Conservation (phyloP, 30 jellyfish, hydroid and myxozoan species). For the Rhopilema esculentum region DNA sequence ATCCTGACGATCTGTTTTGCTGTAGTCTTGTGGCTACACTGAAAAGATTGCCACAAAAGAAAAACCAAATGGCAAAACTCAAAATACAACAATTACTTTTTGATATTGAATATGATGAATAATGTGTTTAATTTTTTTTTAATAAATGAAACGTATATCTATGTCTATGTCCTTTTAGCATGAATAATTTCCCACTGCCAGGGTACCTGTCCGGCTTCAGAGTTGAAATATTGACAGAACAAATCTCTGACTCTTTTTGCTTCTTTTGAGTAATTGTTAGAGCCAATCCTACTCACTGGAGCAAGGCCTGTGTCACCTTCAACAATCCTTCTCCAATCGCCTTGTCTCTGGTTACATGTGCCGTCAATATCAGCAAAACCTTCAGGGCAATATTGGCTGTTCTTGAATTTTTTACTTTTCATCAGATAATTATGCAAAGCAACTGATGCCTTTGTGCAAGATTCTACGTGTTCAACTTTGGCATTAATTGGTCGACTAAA, state of each 20-base stretch:
- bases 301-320: constrained; percentile 9
- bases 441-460: constrained; percentile 1
- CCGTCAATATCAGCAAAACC: constrained; percentile 10
- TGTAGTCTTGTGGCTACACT: constrained; percentile 6
- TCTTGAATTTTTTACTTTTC: not conserved
- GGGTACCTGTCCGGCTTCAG: not conserved
- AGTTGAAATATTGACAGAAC: not conserved
- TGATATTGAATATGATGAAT: constrained; percentile 19
- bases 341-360: not conserved
- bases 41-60: constrained; percentile 1
- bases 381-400: constrained; percentile 13
- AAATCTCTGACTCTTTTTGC: constrained; percentile 1
- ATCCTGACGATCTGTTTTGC: constrained; percentile 7
- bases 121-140: not conserved
- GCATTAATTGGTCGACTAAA: constrained; percentile 14
- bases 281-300: not conserved
- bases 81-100: constrained; percentile 22
- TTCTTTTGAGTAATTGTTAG: not conserved
- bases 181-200: constrained; percentile 6
- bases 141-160: not conserved
- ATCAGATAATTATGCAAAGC: not conserved
- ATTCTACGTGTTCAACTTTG: not conserved
- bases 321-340: constrained; percentile 29
- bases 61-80: constrained; percentile 35
- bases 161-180: not conserved